phyloP scores from a whole-genome alignment of 1,140 invertebrate genomes.

The Lordiphosa clarofinis region DNA sequence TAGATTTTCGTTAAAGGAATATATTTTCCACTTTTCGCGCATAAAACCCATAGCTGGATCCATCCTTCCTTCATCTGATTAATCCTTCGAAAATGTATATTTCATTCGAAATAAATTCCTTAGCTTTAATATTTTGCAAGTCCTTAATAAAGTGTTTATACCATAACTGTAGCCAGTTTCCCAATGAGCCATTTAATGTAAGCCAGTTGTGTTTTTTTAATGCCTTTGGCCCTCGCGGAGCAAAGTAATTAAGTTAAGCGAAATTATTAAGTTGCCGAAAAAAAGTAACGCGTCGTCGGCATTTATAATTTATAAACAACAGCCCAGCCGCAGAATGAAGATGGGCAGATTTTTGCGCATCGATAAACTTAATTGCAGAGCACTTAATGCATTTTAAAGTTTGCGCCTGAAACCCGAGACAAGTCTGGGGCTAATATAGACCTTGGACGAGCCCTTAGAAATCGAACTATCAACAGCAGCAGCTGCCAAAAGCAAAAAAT shows the following conservation, averaged over 20 bases:
- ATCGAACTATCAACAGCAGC: constrained; percentile 73
- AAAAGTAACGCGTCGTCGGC: constrained; percentile 49
- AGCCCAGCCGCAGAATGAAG: constrained; percentile 35
- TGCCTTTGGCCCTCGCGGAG: constrained; percentile 2
- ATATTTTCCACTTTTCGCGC: no score
- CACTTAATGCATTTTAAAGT: constrained; percentile 76
- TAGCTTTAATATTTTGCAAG: no score
- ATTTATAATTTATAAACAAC: constrained; percentile 67
- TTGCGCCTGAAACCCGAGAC: constrained; percentile 61
- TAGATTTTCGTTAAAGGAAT: no score
- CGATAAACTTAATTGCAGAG: constrained; percentile 75
- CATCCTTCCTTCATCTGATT: no score
- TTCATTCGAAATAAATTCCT: no score
- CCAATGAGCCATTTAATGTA: no score
- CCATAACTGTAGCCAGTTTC: no score
- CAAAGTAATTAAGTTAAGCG: constrained; percentile 48
- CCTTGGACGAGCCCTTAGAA: constrained; percentile 66
- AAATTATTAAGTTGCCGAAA: constrained; percentile 63
- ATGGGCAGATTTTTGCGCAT: constrained; percentile 67
- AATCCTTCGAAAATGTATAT: no score
- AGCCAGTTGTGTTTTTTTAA: no score
- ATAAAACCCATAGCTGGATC: no score
- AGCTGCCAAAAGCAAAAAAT: constrained; percentile 12
- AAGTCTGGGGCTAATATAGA: constrained; percentile 58
- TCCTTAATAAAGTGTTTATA: no score